Evolutionary conservation across 1,140 invertebrate genomes (phyloP).

Genomic region (Adoxophyes honmai): DNA sequence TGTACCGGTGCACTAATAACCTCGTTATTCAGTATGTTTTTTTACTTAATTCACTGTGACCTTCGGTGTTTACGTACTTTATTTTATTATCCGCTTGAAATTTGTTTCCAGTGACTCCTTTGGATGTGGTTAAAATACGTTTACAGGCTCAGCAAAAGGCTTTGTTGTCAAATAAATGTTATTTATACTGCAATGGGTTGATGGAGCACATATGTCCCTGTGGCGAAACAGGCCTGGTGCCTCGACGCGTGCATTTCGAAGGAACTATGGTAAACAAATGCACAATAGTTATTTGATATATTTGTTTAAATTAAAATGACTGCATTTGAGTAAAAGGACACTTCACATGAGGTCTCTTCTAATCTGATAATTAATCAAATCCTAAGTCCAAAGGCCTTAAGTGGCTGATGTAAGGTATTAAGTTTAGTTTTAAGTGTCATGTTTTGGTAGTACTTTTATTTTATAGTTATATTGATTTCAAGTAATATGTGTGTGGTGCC

Average conservation of each 20-base stretch:
- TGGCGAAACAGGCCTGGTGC: conserved; percentile 76
- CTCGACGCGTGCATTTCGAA: conserved; percentile 87
- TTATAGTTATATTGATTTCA: too few species aligned
- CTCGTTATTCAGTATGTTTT: conserved; percentile 88
- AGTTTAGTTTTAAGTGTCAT: too few species aligned
- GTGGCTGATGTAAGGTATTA: too few species aligned
- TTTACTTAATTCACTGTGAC: conserved; percentile 17
- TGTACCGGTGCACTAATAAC: conserved; percentile 93
- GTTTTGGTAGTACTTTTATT: too few species aligned
- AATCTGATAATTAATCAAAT: too few species aligned
- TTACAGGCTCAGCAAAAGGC: conserved; percentile 95
- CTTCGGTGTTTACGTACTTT: conserved; percentile 25
- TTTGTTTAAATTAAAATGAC: conserved; percentile 15
- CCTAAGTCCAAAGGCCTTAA: too few species aligned
- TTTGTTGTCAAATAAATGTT: conserved; percentile 91
- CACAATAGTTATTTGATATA: conserved; percentile 35
- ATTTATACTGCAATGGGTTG: conserved; percentile 98
- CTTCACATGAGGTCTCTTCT: too few species aligned
- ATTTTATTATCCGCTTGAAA: conserved; percentile 22
- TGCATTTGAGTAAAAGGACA: too few species aligned
- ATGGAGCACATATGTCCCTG: conserved; percentile 99
- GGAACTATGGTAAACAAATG: conserved; percentile 89
- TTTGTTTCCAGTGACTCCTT: conserved; percentile 91
- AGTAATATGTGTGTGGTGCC: too few species aligned
- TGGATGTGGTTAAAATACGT: conserved; percentile 99